Evolutionary conservation across 2,113 vertebrate genomes (phyloP), one percentile per base, ranked within the genome.

Genomic region (Larimichthys crocea): DNA sequence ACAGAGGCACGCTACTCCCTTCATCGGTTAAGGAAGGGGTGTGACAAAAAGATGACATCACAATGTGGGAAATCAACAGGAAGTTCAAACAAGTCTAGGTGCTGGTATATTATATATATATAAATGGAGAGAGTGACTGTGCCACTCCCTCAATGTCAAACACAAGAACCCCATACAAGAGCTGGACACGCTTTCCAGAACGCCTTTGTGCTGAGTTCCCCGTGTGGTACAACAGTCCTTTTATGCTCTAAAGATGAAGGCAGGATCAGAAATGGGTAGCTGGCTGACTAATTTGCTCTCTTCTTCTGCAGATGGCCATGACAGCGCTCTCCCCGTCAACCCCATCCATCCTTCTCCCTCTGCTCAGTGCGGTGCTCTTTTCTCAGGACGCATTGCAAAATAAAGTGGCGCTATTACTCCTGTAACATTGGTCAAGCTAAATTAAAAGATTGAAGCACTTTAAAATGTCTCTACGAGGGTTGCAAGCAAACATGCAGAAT

Each of bases 401-500:
- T 82, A 93, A 94, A 88, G 72, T 69, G 79, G 66, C 66, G 60
- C 89, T 86, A 82, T 46, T 76, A 85, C 68, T 87, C 88, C 81
- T 42, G 40, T 79, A 84, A 85, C 88, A 74, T 74, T 60, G 71
- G 83, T 85, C 89, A 88, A 93, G 92, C 93, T 64, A 89, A 92
- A 92, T 86, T 73, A 93, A 91, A 91, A 89, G 77, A 88, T 80
- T 86, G 15, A 91, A 89, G 88, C 89, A 85, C 86, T 91, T 90
- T 79, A 82, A 89, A 93, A 89, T 87, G 81, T 89, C 82, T 91
- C 73, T 77, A 89, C 76, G 83, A 87, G 74, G 78, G 83, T 84
- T 79, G 90, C 93, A 93, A 95, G 91, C 92, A 94, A 94, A 92
- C 95, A 90, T 95, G 93, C 94, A 94, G 85, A 93, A 91, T 92